Evolutionary conservation across 2,797 vertebrate genomes (phyloP).

Genomic region (Serranus cabrilla): DNA sequence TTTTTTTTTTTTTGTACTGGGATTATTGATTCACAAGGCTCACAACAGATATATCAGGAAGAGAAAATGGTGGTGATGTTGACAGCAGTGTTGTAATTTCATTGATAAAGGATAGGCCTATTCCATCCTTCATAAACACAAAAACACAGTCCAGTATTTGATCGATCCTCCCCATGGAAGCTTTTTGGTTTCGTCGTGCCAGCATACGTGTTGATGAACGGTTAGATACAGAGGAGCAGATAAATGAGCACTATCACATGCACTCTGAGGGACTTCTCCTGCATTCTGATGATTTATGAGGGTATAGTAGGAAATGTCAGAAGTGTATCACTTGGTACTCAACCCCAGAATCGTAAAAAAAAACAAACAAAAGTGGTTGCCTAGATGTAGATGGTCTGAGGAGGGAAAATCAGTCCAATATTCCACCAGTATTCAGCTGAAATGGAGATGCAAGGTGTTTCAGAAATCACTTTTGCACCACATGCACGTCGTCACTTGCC

Average conservation of each 20-base stretch:
- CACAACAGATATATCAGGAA: constrained; percentile 65
- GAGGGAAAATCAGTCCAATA: constrained; percentile 67
- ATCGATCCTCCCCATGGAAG: not conserved
- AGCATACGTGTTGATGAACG: constrained; percentile 32
- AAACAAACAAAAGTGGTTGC: constrained; percentile 66
- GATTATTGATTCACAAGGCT: constrained; percentile 75
- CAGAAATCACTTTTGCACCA: constrained; percentile 52
- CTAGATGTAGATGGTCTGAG: constrained; percentile 72
- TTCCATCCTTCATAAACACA: constrained; percentile 7
- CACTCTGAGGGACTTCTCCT: constrained; percentile 32
- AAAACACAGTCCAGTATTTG: constrained; percentile 10
- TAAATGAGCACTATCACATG: constrained; percentile 18
- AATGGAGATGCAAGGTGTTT: constrained; percentile 47
- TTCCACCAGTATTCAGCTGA: constrained; percentile 59
- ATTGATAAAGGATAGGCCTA: constrained; percentile 15
- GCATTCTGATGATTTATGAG: constrained; percentile 26
- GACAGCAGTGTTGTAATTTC: constrained; percentile 52
- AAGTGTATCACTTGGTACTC: constrained; percentile 52
- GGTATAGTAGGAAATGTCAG: constrained; percentile 29
- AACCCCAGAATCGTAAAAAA: constrained; percentile 75
- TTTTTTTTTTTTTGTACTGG: constrained; percentile 58
- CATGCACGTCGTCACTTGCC: constrained; percentile 58
- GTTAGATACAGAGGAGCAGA: constrained; percentile 47
- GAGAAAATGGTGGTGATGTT: constrained; percentile 76
- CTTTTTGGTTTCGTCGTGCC: constrained; percentile 23